Evolutionary conservation across 2,888 invertebrate genomes (phyloP).

Genomic region (Chaitophorus viminalis): DNA sequence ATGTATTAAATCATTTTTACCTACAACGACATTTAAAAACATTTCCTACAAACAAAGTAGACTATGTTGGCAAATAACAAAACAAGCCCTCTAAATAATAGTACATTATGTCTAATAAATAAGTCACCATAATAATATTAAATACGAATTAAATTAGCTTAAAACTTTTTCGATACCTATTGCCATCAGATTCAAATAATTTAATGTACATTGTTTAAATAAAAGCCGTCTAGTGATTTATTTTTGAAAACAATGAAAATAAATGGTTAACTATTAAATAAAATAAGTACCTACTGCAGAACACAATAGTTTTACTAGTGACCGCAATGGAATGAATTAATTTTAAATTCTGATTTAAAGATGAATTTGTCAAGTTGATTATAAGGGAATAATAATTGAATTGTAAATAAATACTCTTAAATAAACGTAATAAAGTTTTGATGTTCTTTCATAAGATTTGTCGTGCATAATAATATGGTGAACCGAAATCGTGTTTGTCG

Average conservation of each 20-base stretch:
- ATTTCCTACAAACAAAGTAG: slow-evolving; percentile 30
- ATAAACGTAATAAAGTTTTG: background rate
- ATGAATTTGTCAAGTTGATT: background rate
- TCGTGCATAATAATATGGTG: background rate
- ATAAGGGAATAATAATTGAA: background rate
- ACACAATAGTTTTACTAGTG: background rate
- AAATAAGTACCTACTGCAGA: background rate
- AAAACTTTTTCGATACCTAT: background rate
- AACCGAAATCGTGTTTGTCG: background rate
- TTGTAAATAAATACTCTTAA: background rate
- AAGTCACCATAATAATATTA: background rate
- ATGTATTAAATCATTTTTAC: slow-evolving; percentile 2
- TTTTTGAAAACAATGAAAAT: background rate
- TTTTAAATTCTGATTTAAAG: background rate
- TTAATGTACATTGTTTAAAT: background rate
- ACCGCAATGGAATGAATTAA: background rate
- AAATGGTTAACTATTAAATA: background rate
- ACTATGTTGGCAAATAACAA: slow-evolving; percentile 22
- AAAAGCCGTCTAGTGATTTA: background rate
- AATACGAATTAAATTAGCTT: background rate
- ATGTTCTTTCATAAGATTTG: background rate
- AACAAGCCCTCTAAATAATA: slow-evolving; percentile 27
- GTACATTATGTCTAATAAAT: slow-evolving; percentile 10
- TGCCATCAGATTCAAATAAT: background rate
- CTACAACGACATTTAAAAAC: slow-evolving; percentile 10